phyloP scores from a whole-genome alignment of 2,888 invertebrate species.

The Exocentrus adspersus region DNA sequence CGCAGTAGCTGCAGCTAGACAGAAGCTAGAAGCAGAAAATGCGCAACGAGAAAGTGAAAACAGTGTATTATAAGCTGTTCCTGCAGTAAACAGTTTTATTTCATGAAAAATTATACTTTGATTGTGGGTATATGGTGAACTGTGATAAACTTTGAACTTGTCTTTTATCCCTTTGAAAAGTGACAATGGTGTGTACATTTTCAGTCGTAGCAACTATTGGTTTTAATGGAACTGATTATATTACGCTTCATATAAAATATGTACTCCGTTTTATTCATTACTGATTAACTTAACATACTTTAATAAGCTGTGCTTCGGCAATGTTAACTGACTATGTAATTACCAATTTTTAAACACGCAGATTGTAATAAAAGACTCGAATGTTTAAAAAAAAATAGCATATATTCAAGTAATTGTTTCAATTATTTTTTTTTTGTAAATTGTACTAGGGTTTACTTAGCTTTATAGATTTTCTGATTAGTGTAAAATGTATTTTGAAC shows the following conservation, averaged over 20 bases:
- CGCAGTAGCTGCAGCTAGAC: constrained; percentile 66
- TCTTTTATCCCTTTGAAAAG: constrained; percentile 32
- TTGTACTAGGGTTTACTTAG: constrained; percentile 31
- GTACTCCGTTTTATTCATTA: constrained; percentile 50
- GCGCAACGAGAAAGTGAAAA: constrained; percentile 57
- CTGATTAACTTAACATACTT: constrained; percentile 55
- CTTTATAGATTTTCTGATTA: constrained; percentile 28
- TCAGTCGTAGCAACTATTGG: constrained; percentile 28
- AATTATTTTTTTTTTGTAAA: constrained; percentile 16
- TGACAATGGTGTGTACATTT: constrained; percentile 40
- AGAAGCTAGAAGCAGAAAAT: constrained; percentile 62
- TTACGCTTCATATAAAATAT: constrained; percentile 56
- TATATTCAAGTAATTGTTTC: constrained; percentile 20
- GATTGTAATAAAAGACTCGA: constrained; percentile 38
- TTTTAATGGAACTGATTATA: constrained; percentile 42
- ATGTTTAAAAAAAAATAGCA: constrained; percentile 34
- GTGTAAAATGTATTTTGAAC: constrained; percentile 23
- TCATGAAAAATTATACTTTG: constrained; percentile 17
- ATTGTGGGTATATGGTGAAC: constrained; percentile 59
- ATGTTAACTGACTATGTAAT: constrained; percentile 39
- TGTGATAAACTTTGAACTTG: constrained; percentile 54
- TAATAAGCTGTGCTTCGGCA: constrained; percentile 52
- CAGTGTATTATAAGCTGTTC: constrained; percentile 48
- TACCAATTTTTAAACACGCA: constrained; percentile 31
- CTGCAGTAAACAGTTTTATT: background rate